Conservation (phyloP, 2,797 vertebrate species). For the Acrocephalus scirpaceus region DNA sequence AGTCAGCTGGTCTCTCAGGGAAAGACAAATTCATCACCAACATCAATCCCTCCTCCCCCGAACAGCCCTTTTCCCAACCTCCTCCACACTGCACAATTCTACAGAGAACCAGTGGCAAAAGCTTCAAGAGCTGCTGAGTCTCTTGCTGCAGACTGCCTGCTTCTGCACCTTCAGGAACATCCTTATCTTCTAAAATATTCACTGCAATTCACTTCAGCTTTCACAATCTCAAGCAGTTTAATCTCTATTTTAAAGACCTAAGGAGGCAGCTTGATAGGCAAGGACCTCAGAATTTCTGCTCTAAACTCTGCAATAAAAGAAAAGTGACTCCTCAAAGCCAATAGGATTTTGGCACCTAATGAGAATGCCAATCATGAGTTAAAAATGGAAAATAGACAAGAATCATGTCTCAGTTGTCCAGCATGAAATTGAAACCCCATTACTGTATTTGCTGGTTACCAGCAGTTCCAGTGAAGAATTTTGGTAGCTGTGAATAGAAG, state of each 20-base stretch:
- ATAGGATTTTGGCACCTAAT: not conserved
- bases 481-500: not conserved
- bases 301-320: not conserved
- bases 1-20: conserved; percentile 31
- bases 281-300: not conserved
- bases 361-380: not conserved
- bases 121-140: not conserved
- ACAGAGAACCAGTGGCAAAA: conserved; percentile 18
- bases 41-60: conserved; percentile 28
- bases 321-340: not conserved
- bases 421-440: not conserved
- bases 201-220: not conserved
- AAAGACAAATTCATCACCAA: conserved; percentile 18
- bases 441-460: not conserved
- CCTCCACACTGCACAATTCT: conserved; percentile 37
- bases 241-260: not conserved
- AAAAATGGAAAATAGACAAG: not conserved
- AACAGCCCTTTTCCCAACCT: conserved; percentile 27
- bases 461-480: not conserved
- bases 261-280: not conserved
- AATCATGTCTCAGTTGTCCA: not conserved
- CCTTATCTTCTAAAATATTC: not conserved
- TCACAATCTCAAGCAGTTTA: not conserved
- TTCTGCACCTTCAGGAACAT: conserved; percentile 9
- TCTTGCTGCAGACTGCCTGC: conserved; percentile 11